Percentiles rank a stretch among this genome's conserved stretches.
Evolutionary conservation across 2,888 invertebrate species (phyloP).

Genomic region (Coleophora flavipennella): DNA sequence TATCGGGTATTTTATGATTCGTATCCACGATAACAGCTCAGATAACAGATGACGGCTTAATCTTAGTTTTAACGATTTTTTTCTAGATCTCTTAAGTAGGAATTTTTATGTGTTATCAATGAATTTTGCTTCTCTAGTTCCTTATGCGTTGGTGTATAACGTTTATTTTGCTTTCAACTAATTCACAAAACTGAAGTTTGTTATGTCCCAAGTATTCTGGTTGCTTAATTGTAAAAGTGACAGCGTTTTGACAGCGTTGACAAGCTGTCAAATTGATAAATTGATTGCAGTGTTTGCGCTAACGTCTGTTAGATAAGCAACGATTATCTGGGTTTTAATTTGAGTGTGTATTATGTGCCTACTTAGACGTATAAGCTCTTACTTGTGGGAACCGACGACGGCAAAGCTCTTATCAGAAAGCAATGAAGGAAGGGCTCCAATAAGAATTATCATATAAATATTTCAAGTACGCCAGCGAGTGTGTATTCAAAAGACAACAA

Average conservation of each 20-base stretch:
- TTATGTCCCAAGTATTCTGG: conserved; percentile 49
- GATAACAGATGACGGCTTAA: conserved; percentile 59
- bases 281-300: conserved; percentile 68
- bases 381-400: conserved; percentile 38
- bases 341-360: conserved; percentile 28
- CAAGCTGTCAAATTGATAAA: conserved; percentile 65
- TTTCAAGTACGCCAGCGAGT: no score
- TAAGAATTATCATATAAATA: conserved; percentile 1
- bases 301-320: conserved; percentile 59
- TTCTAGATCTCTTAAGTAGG: no score
- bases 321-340: conserved; percentile 64
- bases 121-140: conserved; percentile 11
- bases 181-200: conserved; percentile 30
- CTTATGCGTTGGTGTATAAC: conserved; percentile 23
- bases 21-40: conserved; percentile 53
- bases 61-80: conserved; percentile 65
- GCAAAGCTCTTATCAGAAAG: conserved; percentile 27
- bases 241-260: conserved; percentile 56
- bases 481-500: no score
- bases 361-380: conserved; percentile 18
- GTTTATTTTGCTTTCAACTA: conserved; percentile 27
- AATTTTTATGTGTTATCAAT: no score
- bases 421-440: conserved; percentile 1
- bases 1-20: conserved; percentile 35
- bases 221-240: conserved; percentile 70